Evolutionary conservation across 2,888 invertebrate genomes (phyloP).

Genomic region (Drosophila picticornis): DNA sequence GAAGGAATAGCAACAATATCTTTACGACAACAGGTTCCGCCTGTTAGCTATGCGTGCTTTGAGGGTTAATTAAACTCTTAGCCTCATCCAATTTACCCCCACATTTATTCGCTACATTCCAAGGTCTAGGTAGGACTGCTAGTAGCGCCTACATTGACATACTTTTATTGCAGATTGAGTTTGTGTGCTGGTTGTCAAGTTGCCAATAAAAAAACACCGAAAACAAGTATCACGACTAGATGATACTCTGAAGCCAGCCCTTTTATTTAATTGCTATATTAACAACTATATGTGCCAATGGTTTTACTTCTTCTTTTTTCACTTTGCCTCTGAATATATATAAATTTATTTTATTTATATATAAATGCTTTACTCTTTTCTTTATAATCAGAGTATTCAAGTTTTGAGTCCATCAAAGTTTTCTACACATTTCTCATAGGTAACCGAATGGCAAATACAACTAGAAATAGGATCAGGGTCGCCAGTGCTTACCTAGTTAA

Average conservation of each 20-base stretch:
- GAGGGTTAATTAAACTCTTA: conserved; percentile 45
- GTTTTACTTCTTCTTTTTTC: not conserved
- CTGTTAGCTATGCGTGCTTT: conserved; percentile 27
- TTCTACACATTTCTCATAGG: conserved; percentile 11
- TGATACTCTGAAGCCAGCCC: not conserved
- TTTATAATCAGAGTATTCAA: not conserved
- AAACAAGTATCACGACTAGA: not conserved
- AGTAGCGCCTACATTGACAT: conserved; percentile 47
- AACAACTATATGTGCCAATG: not conserved
- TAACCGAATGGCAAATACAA: not conserved
- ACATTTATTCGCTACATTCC: conserved; percentile 28
- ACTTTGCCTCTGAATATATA: no score
- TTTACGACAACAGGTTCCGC: conserved; percentile 63
- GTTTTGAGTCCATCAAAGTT: not conserved
- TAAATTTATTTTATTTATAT: no score
- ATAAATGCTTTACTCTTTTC: no score
- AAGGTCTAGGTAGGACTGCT: conserved; percentile 44
- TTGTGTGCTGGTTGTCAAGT: conserved; percentile 42
- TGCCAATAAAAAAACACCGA: conserved; percentile 33
- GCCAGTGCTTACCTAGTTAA: not conserved
- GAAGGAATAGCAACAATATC: not conserved
- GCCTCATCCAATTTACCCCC: conserved; percentile 17
- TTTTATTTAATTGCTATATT: not conserved
- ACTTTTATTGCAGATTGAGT: conserved; percentile 23
- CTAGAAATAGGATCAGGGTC: not conserved